Evolutionary conservation across 2,888 invertebrate genomes (phyloP), one percentile per base, ranked within the genome.

Genomic region (Drosophila cognata): DNA sequence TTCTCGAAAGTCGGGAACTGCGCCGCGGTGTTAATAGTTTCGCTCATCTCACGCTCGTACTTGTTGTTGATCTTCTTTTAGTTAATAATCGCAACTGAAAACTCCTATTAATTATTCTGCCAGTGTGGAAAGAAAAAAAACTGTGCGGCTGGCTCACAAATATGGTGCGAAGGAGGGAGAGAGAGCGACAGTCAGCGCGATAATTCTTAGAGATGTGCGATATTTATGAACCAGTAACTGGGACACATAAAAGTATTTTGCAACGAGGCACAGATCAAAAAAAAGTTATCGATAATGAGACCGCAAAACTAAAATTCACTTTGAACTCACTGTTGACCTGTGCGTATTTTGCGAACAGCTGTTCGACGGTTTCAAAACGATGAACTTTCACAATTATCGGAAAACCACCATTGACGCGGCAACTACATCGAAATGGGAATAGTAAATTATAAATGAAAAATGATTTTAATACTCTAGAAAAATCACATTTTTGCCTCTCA

Each of bases 1-100:
- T 93, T 92, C 79, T 92, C 92, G 67, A 92, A 92, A 50, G 81
- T 82, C 65, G 92, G 90, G 76, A 90, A 89, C 73, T 82, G 84
- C 48, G 78, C 78, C 71, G 85, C 78, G n/a, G 92, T 92, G 71
- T 91, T 90, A 59, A 91, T 91, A 64, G 92, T 87, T 80, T 92
- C 92, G 68, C 88, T 88, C 91, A 92, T 92, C 61, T 72, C 87
- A 73, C 67, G 58, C 46, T 76, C 53, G 10, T 78, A 51, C 62
- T 41, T 25, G 18, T 41, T 28, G 29, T 35, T 46, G 21, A 56
- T 52, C 38, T 51, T 29, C 43, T 51, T 35, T 68, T 48, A 63
- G 28, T 70, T 41, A 60, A 46, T 58, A 43, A 48, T 75, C 67
- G 25, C 38, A 60, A 64, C 59, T 36, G 28, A 18, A 57, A 57